Evolutionary conservation across 1,140 invertebrate species (phyloP).

Genomic region (Leucophenga varia): DNA sequence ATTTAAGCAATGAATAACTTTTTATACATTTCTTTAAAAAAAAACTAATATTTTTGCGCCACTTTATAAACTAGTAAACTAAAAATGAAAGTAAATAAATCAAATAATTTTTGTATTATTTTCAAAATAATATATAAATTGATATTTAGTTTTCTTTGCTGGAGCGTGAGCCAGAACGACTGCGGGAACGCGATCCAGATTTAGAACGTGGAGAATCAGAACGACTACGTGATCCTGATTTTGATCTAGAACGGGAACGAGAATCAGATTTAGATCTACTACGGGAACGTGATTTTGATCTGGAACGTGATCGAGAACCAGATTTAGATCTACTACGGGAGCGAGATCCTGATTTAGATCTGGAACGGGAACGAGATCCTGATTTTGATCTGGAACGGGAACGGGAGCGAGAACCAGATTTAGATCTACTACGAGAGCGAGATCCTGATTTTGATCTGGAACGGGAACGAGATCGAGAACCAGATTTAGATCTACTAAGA

Average conservation of each 20-base stretch:
- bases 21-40: no score
- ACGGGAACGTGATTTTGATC: slow-evolving; percentile 7
- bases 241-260: slow-evolving; percentile 22
- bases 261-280: slow-evolving; percentile 49
- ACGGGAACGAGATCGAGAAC: slow-evolving; percentile 35
- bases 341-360: slow-evolving; percentile 16
- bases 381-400: slow-evolving; percentile 44
- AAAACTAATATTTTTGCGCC: no score
- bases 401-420: slow-evolving; percentile 40
- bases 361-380: slow-evolving; percentile 34
- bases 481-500: no score
- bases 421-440: slow-evolving; percentile 34
- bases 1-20: no score
- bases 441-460: slow-evolving; percentile 52
- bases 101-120: no score
- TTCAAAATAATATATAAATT: no score
- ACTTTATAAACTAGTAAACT: no score
- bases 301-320: slow-evolving; percentile 12
- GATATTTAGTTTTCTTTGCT: slow-evolving; percentile 15
- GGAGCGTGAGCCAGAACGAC: slow-evolving; percentile 19
- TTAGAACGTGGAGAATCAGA: slow-evolving; percentile 42
- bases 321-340: slow-evolving; percentile 16
- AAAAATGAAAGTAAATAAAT: no score
- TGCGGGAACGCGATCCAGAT: slow-evolving; percentile 7
- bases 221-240: slow-evolving; percentile 17